Percentiles rank a stretch among this genome's conserved stretches.
Conservation (phyloP, 1,140 invertebrate species). For the Propsilocerus akamusi region DNA sequence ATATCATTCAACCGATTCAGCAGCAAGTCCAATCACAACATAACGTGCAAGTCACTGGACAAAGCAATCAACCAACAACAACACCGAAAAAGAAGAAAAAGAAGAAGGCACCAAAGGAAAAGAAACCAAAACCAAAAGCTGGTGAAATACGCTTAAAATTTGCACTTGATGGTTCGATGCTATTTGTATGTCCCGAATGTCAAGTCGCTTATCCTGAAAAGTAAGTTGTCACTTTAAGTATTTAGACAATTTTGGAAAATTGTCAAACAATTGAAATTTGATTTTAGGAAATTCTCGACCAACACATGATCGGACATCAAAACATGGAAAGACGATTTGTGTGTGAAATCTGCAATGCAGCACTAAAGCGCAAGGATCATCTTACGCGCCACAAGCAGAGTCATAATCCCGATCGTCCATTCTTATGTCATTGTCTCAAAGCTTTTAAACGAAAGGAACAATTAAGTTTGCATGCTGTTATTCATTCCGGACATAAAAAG, state of each 20-base stretch:
- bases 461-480: constrained; percentile 63
- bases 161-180: constrained; percentile 58
- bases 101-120: constrained; percentile 59
- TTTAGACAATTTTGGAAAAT: not conserved
- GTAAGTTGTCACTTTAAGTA: not conserved
- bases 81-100: constrained; percentile 59
- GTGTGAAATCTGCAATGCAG: constrained; percentile 70
- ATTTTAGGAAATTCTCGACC: constrained; percentile 48
- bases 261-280: not conserved
- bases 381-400: constrained; percentile 62
- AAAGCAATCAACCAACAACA: constrained; percentile 16
- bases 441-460: constrained; percentile 75
- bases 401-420: constrained; percentile 61
- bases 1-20: constrained; percentile 20
- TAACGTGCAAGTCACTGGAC: constrained; percentile 12
- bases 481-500: constrained; percentile 68
- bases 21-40: constrained; percentile 7
- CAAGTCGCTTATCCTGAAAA: constrained; percentile 66
- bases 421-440: constrained; percentile 65
- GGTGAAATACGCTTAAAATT: constrained; percentile 65
- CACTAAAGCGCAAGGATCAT: constrained; percentile 64
- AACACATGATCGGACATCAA: constrained; percentile 54
- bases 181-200: constrained; percentile 72
- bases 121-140: constrained; percentile 60
- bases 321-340: constrained; percentile 62